Conservation (phyloP, 2,888 invertebrate species). For the Xestia sexstrigata region DNA sequence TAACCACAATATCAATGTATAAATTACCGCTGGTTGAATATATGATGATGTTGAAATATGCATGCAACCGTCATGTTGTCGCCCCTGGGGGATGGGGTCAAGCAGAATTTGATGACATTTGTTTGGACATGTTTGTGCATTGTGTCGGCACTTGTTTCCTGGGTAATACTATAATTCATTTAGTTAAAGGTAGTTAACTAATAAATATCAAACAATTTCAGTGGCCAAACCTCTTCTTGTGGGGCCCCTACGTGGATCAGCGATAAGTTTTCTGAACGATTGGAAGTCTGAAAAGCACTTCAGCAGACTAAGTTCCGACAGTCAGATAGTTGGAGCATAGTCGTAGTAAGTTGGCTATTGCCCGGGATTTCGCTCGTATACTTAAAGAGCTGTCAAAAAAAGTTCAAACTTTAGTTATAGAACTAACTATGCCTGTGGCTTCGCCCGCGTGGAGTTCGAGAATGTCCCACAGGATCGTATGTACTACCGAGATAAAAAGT, state of each 20-base stretch:
- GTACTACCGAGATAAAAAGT: no score
- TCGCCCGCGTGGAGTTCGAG: background rate
- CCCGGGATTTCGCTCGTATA: background rate
- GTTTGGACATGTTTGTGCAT: constrained; percentile 26
- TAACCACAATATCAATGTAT: constrained; percentile 35
- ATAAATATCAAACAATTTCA: background rate
- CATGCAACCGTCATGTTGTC: constrained; percentile 33
- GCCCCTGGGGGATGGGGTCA: constrained; percentile 23
- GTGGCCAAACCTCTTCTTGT: background rate
- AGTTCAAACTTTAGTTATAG: no score
- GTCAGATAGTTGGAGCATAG: no score
- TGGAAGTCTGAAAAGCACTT: background rate
- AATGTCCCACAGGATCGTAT: no score
- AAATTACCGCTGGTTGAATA: constrained; percentile 31
- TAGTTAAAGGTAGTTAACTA: background rate
- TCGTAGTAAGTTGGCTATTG: background rate
- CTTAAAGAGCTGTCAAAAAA: background rate
- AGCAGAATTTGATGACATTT: constrained; percentile 41
- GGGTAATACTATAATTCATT: background rate
- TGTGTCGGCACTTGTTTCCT: constrained; percentile 9
- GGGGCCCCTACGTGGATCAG: no score
- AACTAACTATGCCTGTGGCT: no score
- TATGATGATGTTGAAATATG: constrained; percentile 45
- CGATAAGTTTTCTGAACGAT: background rate
- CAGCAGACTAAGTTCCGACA: background rate